Conservation (phyloP, 2,113 vertebrate species). For the Boleophthalmus pectinirostris region DNA sequence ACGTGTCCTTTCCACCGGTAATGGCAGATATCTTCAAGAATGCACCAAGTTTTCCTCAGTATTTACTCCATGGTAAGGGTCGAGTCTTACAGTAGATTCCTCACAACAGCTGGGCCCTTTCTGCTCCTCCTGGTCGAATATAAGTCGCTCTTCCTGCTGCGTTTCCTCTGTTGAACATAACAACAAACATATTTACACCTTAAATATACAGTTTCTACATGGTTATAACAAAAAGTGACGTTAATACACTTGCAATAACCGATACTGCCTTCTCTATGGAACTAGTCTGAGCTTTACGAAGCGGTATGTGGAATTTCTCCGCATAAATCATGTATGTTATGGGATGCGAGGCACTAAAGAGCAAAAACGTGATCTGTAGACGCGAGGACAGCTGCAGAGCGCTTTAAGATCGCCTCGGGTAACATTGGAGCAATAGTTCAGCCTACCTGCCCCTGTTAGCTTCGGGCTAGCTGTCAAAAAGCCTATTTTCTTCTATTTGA, state of each 20-base stretch:
- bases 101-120: constrained; percentile 27
- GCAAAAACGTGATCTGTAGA: neutral
- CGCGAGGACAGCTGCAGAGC: neutral
- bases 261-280: constrained; percentile 12
- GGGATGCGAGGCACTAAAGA: neutral
- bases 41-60: constrained; percentile 2
- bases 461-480: constrained; percentile 62
- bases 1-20: constrained; percentile 7
- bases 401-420: constrained; percentile 1
- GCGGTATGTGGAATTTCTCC: constrained; percentile 9
- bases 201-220: constrained; percentile 2
- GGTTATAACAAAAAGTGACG: constrained; percentile 9
- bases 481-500: constrained; percentile 30
- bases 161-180: constrained; percentile 26
- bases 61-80: constrained; percentile 49
- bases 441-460: constrained; percentile 50
- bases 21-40: constrained; percentile 2
- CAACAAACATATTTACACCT: constrained; percentile 12
- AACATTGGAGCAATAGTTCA: neutral
- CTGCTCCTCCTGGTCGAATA: constrained; percentile 6
- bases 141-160: constrained; percentile 8
- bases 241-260: neutral
- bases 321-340: constrained; percentile 15
- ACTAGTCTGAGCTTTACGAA: constrained; percentile 36
- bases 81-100: constrained; percentile 7